phyloP scores from a whole-genome alignment of 2,888 invertebrate genomes.

The Drosophila nr. fundita region DNA sequence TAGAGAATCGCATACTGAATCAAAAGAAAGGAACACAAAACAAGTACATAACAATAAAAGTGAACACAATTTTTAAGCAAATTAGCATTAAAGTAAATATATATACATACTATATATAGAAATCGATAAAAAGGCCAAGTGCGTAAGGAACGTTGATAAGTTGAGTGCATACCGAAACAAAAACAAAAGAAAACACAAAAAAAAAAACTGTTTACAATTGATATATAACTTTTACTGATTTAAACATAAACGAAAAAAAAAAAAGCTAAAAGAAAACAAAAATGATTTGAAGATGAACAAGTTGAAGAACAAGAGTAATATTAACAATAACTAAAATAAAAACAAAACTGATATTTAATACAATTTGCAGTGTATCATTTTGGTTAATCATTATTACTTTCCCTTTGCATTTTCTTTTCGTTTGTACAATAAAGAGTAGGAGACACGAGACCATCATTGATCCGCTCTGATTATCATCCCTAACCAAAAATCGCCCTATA shows the following conservation, averaged over 20 bases:
- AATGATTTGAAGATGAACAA: slow-evolving; percentile 27
- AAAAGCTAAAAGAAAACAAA: slow-evolving; percentile 20
- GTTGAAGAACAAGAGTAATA: slow-evolving; percentile 59
- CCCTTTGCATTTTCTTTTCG: neutral
- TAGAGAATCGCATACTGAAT: slow-evolving; percentile 39
- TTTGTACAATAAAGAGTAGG: slow-evolving; percentile 15
- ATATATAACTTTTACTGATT: slow-evolving; percentile 53
- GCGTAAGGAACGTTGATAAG: slow-evolving; percentile 50
- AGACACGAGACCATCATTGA: slow-evolving; percentile 8
- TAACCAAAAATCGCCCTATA: slow-evolving; percentile 17
- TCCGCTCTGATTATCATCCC: slow-evolving; percentile 15
- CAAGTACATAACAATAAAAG: slow-evolving; percentile 56
- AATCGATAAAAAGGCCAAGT: slow-evolving; percentile 51
- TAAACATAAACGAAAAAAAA: slow-evolving; percentile 25
- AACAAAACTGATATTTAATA: slow-evolving; percentile 76
- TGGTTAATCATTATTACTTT: slow-evolving; percentile 22
- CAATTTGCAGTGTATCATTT: slow-evolving; percentile 63
- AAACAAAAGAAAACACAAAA: neutral
- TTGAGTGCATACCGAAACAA: slow-evolving; percentile 48
- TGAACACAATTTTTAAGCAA: slow-evolving; percentile 68
- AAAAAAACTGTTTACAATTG: slow-evolving; percentile 71
- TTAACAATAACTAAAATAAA: slow-evolving; percentile 75
- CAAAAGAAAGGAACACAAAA: slow-evolving; percentile 41
- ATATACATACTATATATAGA: slow-evolving; percentile 42
- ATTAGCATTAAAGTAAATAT: slow-evolving; percentile 62